A percentile compares a stretch with the other conserved stretches of the same genome.
These are phyloP conservation scores for Micronisus gabar DNA, from an alignment of 2,113 vertebrate species.

Conservation along the genomic window DNA sequence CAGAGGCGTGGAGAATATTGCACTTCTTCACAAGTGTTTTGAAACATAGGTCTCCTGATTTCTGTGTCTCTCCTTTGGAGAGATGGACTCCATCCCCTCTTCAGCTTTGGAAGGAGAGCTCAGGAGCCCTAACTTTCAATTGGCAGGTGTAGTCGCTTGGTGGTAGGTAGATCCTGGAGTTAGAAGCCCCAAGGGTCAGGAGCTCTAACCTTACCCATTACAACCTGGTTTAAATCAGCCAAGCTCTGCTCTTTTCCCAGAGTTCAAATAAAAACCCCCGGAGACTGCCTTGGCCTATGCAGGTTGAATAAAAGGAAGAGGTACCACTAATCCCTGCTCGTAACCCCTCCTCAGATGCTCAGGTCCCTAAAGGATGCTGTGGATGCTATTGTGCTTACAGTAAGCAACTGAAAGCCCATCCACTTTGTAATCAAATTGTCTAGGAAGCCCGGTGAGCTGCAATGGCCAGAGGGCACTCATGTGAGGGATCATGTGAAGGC, in stretches of 20 bases:
- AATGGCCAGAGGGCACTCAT: slow-evolving; percentile 26
- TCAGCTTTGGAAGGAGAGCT: not conserved
- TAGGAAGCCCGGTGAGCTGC: not conserved
- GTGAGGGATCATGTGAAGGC: slow-evolving; percentile 14
- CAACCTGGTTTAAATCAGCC: not conserved
- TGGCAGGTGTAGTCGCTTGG: not conserved
- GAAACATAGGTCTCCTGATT: not conserved
- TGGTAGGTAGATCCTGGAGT: not conserved
- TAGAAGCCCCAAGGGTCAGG: not conserved
- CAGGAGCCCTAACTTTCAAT: not conserved
- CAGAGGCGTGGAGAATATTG: accelerated
- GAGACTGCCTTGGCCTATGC: not conserved
- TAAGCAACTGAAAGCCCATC: not conserved
- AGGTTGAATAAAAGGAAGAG: not conserved
- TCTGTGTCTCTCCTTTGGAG: not conserved
- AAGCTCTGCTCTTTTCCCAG: not conserved
- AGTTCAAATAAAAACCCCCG: not conserved
- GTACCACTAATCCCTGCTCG: not conserved
- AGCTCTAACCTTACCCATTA: not conserved
- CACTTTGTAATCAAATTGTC: slow-evolving; percentile 46
- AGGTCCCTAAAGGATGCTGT: not conserved
- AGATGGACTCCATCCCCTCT: not conserved
- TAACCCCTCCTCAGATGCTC: not conserved
- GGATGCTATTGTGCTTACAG: not conserved
- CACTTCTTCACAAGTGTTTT: not conserved